Conservation (phyloP, 37 sponge, comb jelly and placozoan species). For the Aplysina aerophoba region DNA sequence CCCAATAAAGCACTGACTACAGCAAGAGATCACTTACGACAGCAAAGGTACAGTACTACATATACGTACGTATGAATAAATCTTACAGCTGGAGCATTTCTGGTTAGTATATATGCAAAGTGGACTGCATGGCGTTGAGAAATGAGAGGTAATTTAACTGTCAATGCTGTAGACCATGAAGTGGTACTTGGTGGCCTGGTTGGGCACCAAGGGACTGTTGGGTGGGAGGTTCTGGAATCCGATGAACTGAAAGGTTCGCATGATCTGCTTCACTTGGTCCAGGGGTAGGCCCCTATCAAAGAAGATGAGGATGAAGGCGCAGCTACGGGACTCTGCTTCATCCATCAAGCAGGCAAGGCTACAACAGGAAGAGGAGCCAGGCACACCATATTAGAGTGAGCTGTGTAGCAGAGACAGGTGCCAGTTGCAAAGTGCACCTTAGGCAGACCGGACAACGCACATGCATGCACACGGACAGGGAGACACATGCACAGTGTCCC, state of each 20-base stretch:
- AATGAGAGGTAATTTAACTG: no score
- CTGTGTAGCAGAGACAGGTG: background rate
- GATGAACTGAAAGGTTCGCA: constrained; percentile 14
- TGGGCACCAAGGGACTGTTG: background rate
- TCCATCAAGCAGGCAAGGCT: constrained; percentile 27
- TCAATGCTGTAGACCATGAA: constrained; percentile 11
- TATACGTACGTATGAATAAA: no score
- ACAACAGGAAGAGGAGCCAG: background rate
- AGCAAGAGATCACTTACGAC: no score
- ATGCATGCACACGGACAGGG: no score
- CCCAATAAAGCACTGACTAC: no score
- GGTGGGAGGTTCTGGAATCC: background rate
- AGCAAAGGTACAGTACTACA: no score
- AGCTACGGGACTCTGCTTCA: constrained; percentile 21
- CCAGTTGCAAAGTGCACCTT: background rate
- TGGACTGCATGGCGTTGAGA: no score
- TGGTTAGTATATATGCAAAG: no score
- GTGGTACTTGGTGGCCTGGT: background rate
- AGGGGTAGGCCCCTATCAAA: background rate
- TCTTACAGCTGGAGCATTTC: no score
- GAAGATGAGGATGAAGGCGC: constrained; percentile 22
- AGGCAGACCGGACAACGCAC: background rate
- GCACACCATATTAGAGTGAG: background rate
- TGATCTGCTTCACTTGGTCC: background rate
- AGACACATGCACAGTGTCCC: background rate